phyloP scores from a whole-genome alignment of 2,113 vertebrate genomes.

The Probosciger aterrimus region DNA sequence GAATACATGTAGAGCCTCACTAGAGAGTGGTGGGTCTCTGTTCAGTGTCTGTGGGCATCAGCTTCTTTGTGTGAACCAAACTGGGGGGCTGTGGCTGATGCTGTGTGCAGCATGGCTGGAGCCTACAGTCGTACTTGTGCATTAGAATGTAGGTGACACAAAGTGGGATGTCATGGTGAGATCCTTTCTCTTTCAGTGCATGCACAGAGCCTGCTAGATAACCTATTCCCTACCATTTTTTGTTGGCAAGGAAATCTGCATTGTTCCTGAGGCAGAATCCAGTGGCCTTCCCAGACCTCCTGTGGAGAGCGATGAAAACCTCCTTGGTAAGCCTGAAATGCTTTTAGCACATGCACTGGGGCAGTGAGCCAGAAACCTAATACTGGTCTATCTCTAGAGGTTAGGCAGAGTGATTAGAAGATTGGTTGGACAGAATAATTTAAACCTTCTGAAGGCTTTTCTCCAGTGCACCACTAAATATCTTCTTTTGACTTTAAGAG shows the following conservation, averaged over 20 bases:
- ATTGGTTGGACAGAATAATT: background rate
- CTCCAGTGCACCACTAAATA: background rate
- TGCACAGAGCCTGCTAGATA: background rate
- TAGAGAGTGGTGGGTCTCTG: background rate
- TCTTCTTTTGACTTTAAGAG: background rate
- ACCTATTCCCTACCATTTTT: background rate
- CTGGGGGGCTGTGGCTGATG: background rate
- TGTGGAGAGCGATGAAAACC: background rate
- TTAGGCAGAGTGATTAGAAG: background rate
- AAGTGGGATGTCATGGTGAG: background rate
- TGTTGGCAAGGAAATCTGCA: background rate
- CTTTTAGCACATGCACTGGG: background rate
- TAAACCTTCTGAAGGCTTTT: background rate
- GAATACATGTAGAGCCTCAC: background rate
- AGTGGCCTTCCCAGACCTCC: background rate
- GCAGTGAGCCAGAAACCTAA: constrained; percentile 36
- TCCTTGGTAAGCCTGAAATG: background rate
- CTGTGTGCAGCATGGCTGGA: background rate
- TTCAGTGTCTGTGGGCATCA: background rate
- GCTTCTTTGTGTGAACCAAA: rapidly evolving
- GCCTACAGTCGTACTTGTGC: background rate
- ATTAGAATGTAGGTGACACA: rapidly evolving
- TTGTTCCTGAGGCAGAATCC: background rate
- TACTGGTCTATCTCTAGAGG: background rate
- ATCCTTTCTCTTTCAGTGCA: background rate